Percentiles rank a stretch among this genome's conserved stretches.
phyloP scores from a whole-genome alignment of 2,888 invertebrate species.

The Cryptophagus acutangulus region DNA sequence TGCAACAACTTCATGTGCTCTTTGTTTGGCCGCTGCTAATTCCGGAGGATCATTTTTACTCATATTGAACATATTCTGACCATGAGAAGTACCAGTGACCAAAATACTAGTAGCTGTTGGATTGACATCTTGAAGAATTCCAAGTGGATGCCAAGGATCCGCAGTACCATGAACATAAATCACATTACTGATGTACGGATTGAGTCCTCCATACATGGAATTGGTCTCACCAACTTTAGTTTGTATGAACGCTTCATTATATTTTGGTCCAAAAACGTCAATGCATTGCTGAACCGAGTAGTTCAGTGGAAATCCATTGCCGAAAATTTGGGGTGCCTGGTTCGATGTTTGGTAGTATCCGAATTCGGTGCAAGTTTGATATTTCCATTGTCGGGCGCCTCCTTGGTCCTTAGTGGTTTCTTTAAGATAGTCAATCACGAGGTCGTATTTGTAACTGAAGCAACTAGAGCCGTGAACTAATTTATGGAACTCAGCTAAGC shows the following conservation, averaged over 20 bases:
- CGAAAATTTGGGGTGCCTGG: constrained; percentile 60
- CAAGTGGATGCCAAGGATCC: constrained; percentile 84
- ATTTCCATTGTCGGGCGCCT: constrained; percentile 92
- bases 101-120: constrained; percentile 63
- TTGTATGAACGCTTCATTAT: constrained; percentile 57
- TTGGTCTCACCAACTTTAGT: constrained; percentile 68
- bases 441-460: constrained; percentile 74
- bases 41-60: constrained; percentile 61
- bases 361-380: constrained; percentile 94
- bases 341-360: constrained; percentile 91
- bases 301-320: constrained; percentile 67
- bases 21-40: constrained; percentile 62
- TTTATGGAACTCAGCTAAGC: constrained; percentile 65
- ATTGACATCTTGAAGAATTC: constrained; percentile 58
- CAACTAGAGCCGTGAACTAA: constrained; percentile 64
- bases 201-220: constrained; percentile 69
- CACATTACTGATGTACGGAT: constrained; percentile 65
- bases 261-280: constrained; percentile 78
- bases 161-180: constrained; percentile 85
- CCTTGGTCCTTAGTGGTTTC: background rate
- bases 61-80: constrained; percentile 87
- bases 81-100: constrained; percentile 80
- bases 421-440: constrained; percentile 63
- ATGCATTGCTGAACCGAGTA: constrained; percentile 77
- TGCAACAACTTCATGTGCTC: constrained; percentile 56